Percentiles rank a stretch among this genome's conserved stretches.
Conservation (phyloP, 2,113 vertebrate genomes). For the Pseudorectes ferrugineus region DNA sequence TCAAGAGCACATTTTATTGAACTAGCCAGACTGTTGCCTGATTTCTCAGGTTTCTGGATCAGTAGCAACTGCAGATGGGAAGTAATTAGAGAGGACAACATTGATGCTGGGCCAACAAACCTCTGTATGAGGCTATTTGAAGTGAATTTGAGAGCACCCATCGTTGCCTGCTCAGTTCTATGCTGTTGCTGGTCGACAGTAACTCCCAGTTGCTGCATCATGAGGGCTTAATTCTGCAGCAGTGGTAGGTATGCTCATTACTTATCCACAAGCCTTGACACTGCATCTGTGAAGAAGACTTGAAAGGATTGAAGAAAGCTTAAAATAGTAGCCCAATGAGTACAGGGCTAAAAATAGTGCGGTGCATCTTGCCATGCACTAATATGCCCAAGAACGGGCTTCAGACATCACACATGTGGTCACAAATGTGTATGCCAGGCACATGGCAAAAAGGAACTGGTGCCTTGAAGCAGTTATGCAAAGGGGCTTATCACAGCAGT, state of each 20-base stretch:
- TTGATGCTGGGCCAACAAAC: background rate
- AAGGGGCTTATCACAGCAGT: constrained; percentile 39
- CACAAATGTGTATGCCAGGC: background rate
- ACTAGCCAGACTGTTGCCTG: background rate
- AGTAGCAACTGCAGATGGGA: background rate
- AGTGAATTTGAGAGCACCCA: background rate
- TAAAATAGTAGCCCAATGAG: background rate
- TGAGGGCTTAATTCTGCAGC: background rate
- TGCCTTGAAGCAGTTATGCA: constrained; percentile 46
- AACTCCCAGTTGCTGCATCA: background rate
- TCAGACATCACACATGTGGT: background rate
- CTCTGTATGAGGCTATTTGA: background rate
- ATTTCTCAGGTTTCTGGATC: background rate
- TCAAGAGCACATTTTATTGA: background rate
- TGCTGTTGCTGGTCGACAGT: background rate
- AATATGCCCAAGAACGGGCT: constrained; percentile 1
- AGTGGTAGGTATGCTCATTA: background rate
- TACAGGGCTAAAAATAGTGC: constrained; percentile 18
- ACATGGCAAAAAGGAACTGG: background rate
- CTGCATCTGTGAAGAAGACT: background rate
- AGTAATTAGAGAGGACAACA: background rate
- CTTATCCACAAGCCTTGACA: background rate
- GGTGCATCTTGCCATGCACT: background rate
- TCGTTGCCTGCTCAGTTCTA: background rate
- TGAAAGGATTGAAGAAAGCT: constrained; percentile 1